phyloP scores from a whole-genome alignment of 2,888 invertebrate genomes.

The Thecocarcelia acutangulata region DNA sequence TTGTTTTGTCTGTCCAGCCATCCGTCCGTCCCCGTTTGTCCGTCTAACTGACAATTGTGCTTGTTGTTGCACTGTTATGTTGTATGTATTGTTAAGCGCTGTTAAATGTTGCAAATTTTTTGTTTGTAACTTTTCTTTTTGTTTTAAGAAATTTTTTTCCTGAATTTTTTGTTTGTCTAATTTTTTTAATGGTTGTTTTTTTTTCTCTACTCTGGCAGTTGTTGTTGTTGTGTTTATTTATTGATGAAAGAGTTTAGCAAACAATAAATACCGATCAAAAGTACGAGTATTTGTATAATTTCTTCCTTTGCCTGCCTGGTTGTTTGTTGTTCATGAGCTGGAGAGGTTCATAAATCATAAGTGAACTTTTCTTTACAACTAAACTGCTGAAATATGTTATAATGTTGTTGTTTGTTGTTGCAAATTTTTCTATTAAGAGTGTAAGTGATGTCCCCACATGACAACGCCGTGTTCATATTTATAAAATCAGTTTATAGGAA shows the following conservation, averaged over 20 bases:
- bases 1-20: slow-evolving; percentile 45
- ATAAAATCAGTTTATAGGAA: no score
- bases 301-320: slow-evolving; percentile 39
- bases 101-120: slow-evolving; percentile 37
- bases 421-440: not conserved
- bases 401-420: slow-evolving; percentile 3
- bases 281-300: not conserved
- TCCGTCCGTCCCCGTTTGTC: slow-evolving; percentile 18
- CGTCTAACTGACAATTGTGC: slow-evolving; percentile 42
- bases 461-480: no score
- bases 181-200: slow-evolving; percentile 2
- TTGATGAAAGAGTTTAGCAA: slow-evolving; percentile 58
- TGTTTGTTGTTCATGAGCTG: slow-evolving; percentile 36
- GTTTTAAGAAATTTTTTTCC: slow-evolving; percentile 31
- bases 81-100: slow-evolving; percentile 41
- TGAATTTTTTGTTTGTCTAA: not conserved
- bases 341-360: slow-evolving; percentile 60
- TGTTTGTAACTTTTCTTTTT: slow-evolving; percentile 22
- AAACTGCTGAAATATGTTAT: slow-evolving; percentile 45
- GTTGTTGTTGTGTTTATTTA: slow-evolving; percentile 43
- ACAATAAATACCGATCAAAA: slow-evolving; percentile 1
- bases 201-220: not conserved
- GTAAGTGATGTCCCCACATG: slow-evolving; percentile 41
- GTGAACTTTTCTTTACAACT: not conserved
- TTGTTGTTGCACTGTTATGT: slow-evolving; percentile 25